A percentile compares a stretch with the other conserved stretches of the same genome.
Conservation (phyloP, 1,140 invertebrate genomes). For the Apocrypta bakeri region DNA sequence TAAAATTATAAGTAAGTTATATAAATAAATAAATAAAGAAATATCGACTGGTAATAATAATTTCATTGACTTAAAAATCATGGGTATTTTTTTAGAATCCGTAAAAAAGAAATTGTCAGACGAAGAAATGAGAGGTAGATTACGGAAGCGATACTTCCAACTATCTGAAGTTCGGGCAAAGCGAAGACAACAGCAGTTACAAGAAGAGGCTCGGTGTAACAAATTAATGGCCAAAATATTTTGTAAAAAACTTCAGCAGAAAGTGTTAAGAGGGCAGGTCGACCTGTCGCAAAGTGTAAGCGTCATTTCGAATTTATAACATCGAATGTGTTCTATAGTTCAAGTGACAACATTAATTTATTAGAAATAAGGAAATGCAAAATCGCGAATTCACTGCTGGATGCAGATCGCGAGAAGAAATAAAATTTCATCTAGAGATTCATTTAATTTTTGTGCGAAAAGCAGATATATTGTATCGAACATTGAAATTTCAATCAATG, state of each 20-base stretch:
- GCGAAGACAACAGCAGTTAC: conserved; percentile 69
- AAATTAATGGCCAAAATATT: conserved; percentile 77
- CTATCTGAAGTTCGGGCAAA: conserved; percentile 73
- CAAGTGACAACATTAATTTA: conserved; percentile 77
- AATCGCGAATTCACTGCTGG: conserved; percentile 9
- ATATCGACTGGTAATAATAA: not conserved
- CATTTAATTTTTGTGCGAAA: not conserved
- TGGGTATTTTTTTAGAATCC: conserved; percentile 55
- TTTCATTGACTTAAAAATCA: conserved; percentile 2
- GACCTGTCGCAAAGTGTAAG: conserved; percentile 75
- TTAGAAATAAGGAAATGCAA: conserved; percentile 66
- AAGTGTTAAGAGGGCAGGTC: conserved; percentile 73
- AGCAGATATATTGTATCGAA: not conserved
- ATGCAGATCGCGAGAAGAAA: not conserved
- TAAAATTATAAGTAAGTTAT: conserved; percentile 61
- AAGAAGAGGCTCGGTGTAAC: conserved; percentile 74
- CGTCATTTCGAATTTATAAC: conserved; percentile 72
- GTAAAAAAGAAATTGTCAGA: conserved; percentile 71
- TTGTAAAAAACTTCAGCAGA: conserved; percentile 75
- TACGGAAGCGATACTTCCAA: conserved; percentile 72
- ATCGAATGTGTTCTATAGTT: conserved; percentile 70
- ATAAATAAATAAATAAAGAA: not conserved
- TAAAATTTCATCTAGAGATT: not conserved
- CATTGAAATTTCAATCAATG: not conserved
- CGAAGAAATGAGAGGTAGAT: conserved; percentile 70